Evolutionary conservation across 2,888 invertebrate species (phyloP), one percentile per base, ranked within the genome.

Genomic region (Ferrisia virgata): DNA sequence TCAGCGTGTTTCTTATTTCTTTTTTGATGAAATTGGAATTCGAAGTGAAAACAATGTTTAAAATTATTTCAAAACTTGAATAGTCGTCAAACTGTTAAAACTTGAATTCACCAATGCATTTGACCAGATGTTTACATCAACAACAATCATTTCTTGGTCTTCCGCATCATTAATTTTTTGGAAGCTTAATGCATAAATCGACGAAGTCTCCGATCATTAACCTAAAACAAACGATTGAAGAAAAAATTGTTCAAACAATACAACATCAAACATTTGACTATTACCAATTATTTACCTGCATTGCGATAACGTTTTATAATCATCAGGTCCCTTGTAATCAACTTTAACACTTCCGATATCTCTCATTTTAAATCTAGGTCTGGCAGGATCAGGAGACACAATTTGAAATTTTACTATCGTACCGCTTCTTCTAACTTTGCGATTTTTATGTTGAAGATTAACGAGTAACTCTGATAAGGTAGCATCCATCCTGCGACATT

Each of bases 271-370:
- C 8, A 6, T 4, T 9, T 8, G 8, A 15, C 13, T 25, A n/a
- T 31, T 28, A 9, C 13, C 36, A 0, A 1, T 33, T 31, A 11
- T 15, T 40, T 25, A 83, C 83, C 83, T n/a, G 47, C 83, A 83
- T 18, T 83, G 83, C 43, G 72, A 28, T 28, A 83, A 43, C n/a
- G 83, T 83, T 47, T 83, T 83, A 5, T 25, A 83, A 43, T 83
- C 83, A 76, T 83, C 83, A n/a, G 83, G 83, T n/a, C 83, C 83
- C 47, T 83, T 83, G 18, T 64, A 18, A 39, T 83, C 76, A n/a
- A 72, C 47, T 47, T 83, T 83, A 11, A 83, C 31, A 22, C 64
- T 83, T 1, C 83, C 83, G 15, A 83, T 76, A 31, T 83, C 83
- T 43, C 76, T 72, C 43, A 40, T 43, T 47, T 33, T 83, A 15